phyloP scores from a whole-genome alignment of 2,113 vertebrate species.

The Sander vitreus region DNA sequence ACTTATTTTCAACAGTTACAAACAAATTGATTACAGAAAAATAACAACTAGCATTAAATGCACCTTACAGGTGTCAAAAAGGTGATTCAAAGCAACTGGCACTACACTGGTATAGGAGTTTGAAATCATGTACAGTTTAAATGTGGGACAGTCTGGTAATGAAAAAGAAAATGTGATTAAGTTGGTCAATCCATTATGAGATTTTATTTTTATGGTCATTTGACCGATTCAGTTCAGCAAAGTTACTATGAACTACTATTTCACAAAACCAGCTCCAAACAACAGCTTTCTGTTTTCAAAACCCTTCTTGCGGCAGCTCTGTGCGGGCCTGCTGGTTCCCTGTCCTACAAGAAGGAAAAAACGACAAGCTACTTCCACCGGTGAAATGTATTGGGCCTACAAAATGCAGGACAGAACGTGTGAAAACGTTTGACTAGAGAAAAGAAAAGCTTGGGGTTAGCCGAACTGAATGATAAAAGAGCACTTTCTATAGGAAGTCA shows the following conservation, averaged over 20 bases:
- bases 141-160: not conserved
- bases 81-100: too few species aligned
- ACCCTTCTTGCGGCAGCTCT: not conserved
- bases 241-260: not conserved
- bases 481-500: not conserved
- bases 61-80: too few species aligned
- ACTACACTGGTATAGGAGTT: not conserved
- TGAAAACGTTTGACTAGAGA: not conserved
- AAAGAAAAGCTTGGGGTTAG: not conserved
- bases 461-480: not conserved
- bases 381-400: not conserved
- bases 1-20: slow-evolving; percentile 3
- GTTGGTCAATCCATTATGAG: not conserved
- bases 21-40: not conserved
- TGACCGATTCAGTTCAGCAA: not conserved
- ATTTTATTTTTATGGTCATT: not conserved
- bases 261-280: not conserved
- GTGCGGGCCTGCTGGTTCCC: not conserved
- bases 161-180: not conserved
- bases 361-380: not conserved
- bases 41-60: too few species aligned
- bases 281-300: not conserved
- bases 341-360: not conserved
- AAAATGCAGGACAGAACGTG: not conserved
- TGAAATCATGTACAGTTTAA: not conserved